Base-by-base conservation (phyloP, 1,140 invertebrate species). In the Drosophila ogumai region DNA sequence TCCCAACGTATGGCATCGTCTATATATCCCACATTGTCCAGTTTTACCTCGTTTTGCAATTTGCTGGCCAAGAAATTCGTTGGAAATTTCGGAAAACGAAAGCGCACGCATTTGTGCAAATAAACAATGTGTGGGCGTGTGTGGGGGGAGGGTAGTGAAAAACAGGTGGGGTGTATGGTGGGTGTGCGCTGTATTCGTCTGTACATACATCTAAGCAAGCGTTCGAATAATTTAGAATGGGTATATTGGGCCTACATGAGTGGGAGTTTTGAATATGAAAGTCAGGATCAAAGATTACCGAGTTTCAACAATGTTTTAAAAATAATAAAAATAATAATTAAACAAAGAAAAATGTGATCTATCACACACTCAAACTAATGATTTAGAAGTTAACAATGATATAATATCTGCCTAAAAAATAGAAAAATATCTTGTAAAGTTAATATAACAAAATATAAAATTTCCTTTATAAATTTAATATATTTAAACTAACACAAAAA, bases 21-120 rank as follows among this genome's bases (percentile, higher is more conserved):
- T 49, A 40, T 64, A 56, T 66, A 52, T 58, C 57, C 79, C 69
- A 75, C 64, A 87, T 79, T 82, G 66, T 79, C 75, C 76, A 72
- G 75, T 64, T 65, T 55, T 79, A 79, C 59, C 58, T 79, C 67
- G 75, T 58, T 77, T 68, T 69, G 75, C 74, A 78, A 77, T 68
- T 77, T 46, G 63, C 74, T 67, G 73, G 73, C 74, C 74, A 76
- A 76, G 55, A 76, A 86, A 87, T 86, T 87, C 71, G 63, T 77
- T 82, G 84, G 84, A 86, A 82, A 85, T 79, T 79, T 80, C 36
- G 59, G 40, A 85, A 76, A 85, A 77, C 67, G 84, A 84, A 84
- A 88, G 66, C 75, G 74, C 80, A 88, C 80, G 81, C 84, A 84
- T 90, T 88, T 90, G 84, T 80, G 85, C 85, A 87, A 87, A 87